Evolutionary conservation across 2,888 invertebrate species (phyloP).

Genomic region (Aphidoletes aphidimyza): DNA sequence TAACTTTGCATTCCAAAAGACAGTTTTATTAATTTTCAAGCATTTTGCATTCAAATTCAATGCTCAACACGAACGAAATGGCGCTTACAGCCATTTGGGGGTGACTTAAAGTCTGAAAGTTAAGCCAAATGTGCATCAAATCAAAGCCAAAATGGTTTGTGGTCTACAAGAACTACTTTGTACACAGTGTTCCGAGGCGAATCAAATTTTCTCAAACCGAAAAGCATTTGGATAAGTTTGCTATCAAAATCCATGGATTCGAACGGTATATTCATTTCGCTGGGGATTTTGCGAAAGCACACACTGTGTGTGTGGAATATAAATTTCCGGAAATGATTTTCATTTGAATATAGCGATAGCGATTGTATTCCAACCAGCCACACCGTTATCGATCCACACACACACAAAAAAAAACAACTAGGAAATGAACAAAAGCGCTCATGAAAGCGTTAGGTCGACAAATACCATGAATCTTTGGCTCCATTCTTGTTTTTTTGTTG

Average conservation of each 20-base stretch:
- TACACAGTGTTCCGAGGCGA: constrained; percentile 1
- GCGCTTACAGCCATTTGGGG: not conserved
- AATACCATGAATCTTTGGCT: constrained; percentile 35
- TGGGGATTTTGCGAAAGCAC: not conserved
- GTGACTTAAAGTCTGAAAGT: constrained; percentile 28
- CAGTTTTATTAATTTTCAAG: constrained; percentile 20
- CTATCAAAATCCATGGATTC: not conserved
- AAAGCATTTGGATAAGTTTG: not conserved
- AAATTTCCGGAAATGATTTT: not conserved
- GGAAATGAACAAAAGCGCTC: not conserved
- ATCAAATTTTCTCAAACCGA: not conserved
- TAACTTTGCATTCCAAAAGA: not conserved
- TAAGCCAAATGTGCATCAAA: constrained; percentile 48
- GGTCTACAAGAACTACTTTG: not conserved
- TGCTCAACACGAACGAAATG: too few species aligned
- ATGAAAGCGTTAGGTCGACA: not conserved
- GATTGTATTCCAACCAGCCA: not conserved
- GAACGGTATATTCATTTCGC: constrained; percentile 1
- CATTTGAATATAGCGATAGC: not conserved
- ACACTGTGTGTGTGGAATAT: not conserved
- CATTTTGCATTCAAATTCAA: constrained; percentile 26
- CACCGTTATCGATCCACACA: not conserved
- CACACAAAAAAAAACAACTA: too few species aligned
- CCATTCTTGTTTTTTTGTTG: too few species aligned
- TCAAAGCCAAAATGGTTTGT: constrained; percentile 44